Conservation (phyloP, 1,140 invertebrate species). For the Brachystomella parvula region DNA sequence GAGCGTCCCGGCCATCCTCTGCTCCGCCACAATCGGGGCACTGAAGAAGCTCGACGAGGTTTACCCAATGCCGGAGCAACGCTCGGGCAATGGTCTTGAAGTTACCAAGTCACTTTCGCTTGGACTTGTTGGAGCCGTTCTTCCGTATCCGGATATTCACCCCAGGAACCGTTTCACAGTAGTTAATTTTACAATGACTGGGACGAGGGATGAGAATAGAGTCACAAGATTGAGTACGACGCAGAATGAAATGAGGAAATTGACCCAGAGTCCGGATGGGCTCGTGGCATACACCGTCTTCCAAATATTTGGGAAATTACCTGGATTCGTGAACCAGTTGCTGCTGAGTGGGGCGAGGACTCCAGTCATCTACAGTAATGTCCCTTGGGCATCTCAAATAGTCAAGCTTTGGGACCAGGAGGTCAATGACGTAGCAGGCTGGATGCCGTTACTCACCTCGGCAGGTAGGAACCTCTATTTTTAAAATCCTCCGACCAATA, state of each 20-base stretch:
- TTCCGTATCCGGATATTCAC: constrained; percentile 30
- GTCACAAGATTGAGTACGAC: constrained; percentile 5
- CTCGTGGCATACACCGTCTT: constrained; percentile 10
- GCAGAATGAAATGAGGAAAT: neutral
- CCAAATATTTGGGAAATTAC: constrained; percentile 25
- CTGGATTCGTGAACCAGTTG: constrained; percentile 18
- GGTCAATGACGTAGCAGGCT: constrained; percentile 19
- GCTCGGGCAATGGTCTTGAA: neutral
- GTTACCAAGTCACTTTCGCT: neutral
- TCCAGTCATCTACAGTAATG: constrained; percentile 23
- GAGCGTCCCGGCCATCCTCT: constrained; percentile 25
- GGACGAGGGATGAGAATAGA: neutral
- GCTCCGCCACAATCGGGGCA: constrained; percentile 18
- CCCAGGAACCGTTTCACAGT: constrained; percentile 32
- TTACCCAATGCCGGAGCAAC: constrained; percentile 8
- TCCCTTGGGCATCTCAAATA: constrained; percentile 18
- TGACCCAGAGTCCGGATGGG: constrained; percentile 2
- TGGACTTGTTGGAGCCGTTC: constrained; percentile 30
- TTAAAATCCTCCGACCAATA: neutral
- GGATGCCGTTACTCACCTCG: constrained; percentile 20
- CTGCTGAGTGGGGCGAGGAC: constrained; percentile 17
- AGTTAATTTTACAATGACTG: constrained; percentile 21
- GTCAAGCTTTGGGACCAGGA: constrained; percentile 18
- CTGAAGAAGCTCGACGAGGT: constrained; percentile 24
- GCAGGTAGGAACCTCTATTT: constrained; percentile 5